Percentiles rank a stretch among this genome's conserved stretches.
phyloP scores from a whole-genome alignment of 2,888 invertebrate genomes.

The Diadromus collaris region DNA sequence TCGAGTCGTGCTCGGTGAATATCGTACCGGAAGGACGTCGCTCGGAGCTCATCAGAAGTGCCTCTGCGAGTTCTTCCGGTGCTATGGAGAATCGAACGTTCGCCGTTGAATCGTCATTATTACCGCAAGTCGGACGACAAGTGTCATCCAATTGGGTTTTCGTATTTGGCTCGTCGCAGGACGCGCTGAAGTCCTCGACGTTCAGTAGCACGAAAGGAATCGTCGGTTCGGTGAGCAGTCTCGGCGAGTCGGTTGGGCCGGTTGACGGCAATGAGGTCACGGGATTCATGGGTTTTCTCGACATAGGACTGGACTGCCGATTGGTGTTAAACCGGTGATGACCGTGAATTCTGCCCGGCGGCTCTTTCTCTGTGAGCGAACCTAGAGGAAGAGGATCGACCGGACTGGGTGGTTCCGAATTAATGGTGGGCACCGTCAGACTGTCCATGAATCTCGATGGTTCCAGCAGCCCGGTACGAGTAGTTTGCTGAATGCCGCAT shows the following conservation, averaged over 20 bases:
- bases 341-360: slow-evolving; percentile 22
- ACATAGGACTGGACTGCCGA: slow-evolving; percentile 1
- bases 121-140: background rate
- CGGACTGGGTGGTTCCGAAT: slow-evolving; percentile 77
- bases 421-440: slow-evolving; percentile 72
- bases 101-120: background rate
- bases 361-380: slow-evolving; percentile 66
- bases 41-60: slow-evolving; percentile 65
- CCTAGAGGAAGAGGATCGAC: slow-evolving; percentile 72
- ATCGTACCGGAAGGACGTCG: slow-evolving; percentile 68
- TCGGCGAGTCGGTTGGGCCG: no score
- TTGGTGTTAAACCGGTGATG: background rate
- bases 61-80: slow-evolving; percentile 68
- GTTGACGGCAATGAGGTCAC: slow-evolving; percentile 45
- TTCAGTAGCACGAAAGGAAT: slow-evolving; percentile 74
- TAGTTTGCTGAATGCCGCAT: slow-evolving; percentile 64
- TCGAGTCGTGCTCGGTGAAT: slow-evolving; percentile 75
- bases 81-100: slow-evolving; percentile 49
- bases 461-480: slow-evolving; percentile 63
- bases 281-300: slow-evolving; percentile 11
- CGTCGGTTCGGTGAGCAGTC: slow-evolving; percentile 73
- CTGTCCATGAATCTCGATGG: slow-evolving; percentile 67
- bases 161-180: slow-evolving; percentile 20
- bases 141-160: background rate
- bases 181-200: slow-evolving; percentile 70